phyloP scores from a whole-genome alignment of 1,140 invertebrate species.

The Littorina saxatilis region DNA sequence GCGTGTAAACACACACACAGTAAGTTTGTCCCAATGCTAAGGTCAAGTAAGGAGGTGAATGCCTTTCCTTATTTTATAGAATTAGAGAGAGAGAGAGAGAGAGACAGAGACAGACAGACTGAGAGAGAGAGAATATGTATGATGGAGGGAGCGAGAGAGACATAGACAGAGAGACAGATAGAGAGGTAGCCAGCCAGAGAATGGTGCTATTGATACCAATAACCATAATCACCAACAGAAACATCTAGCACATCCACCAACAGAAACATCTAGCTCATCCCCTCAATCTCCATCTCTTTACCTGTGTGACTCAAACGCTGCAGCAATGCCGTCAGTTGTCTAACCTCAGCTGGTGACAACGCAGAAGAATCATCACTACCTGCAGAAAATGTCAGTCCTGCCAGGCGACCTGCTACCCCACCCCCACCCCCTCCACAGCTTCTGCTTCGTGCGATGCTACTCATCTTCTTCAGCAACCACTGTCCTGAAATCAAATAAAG shows the following conservation, averaged over 20 bases:
- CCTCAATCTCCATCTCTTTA: constrained; percentile 32
- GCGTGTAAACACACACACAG: too few relatives aligned
- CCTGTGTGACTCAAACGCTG: constrained; percentile 50
- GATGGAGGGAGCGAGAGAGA: too few relatives aligned
- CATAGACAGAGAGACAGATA: too few relatives aligned
- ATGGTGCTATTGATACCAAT: too few relatives aligned
- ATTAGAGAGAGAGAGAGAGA: not conserved
- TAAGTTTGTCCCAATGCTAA: too few relatives aligned
- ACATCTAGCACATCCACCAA: too few relatives aligned
- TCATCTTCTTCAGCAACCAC: constrained; percentile 30
- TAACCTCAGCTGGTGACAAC: constrained; percentile 47
- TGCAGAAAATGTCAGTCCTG: constrained; percentile 33
- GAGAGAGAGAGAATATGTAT: too few relatives aligned
- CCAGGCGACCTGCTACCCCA: constrained; percentile 28
- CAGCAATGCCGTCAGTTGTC: constrained; percentile 45
- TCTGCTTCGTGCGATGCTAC: constrained; percentile 13
- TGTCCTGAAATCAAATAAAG: constrained; percentile 41
- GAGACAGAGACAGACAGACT: not conserved
- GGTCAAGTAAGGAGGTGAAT: too few relatives aligned
- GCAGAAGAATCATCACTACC: not conserved
- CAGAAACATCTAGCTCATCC: not conserved
- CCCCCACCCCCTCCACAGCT: not conserved
- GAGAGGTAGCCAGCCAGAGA: too few relatives aligned
- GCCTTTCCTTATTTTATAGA: too few relatives aligned
- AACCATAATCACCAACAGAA: too few relatives aligned